Conservation (phyloP, 2,113 vertebrate species). For the Maylandia zebra region DNA sequence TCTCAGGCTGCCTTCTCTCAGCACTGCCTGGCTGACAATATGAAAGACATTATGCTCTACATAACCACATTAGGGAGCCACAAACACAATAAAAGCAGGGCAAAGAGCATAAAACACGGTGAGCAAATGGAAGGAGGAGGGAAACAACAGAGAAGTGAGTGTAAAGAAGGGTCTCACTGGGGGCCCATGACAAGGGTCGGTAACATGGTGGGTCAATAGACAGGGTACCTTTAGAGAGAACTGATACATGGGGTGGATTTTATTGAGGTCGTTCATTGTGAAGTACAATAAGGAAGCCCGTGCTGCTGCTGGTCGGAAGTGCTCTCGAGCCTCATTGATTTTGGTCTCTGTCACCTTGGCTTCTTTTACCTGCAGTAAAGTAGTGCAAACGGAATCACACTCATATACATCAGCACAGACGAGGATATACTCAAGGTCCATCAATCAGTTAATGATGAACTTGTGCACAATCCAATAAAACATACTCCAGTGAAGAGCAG, state of each 20-base stretch:
- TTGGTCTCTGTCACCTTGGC: conserved; percentile 83
- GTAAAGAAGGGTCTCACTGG: conserved; percentile 33
- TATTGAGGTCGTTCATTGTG: conserved; percentile 86
- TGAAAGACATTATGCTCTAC: conserved; percentile 55
- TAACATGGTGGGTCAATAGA: conserved; percentile 31
- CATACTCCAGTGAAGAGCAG: neutral
- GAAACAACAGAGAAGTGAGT: neutral
- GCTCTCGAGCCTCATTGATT: conserved; percentile 89
- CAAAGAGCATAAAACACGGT: conserved; percentile 56
- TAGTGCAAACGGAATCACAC: neutral
- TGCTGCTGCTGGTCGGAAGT: conserved; percentile 79
- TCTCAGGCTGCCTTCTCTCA: conserved; percentile 47
- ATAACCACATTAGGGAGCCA: conserved; percentile 64
- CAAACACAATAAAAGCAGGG: conserved; percentile 58
- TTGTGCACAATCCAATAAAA: neutral
- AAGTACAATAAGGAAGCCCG: conserved; percentile 91
- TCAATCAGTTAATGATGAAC: conserved; percentile 12
- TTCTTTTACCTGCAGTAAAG: conserved; percentile 82
- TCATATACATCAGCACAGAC: neutral
- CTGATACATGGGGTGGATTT: conserved; percentile 95
- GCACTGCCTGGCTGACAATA: conserved; percentile 43
- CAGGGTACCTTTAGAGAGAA: conserved; percentile 74
- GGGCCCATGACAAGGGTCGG: neutral
- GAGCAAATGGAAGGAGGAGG: conserved; percentile 16
- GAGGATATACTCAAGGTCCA: neutral